phyloP scores from a whole-genome alignment of 2,113 vertebrate species.

The Loxodonta africana region DNA sequence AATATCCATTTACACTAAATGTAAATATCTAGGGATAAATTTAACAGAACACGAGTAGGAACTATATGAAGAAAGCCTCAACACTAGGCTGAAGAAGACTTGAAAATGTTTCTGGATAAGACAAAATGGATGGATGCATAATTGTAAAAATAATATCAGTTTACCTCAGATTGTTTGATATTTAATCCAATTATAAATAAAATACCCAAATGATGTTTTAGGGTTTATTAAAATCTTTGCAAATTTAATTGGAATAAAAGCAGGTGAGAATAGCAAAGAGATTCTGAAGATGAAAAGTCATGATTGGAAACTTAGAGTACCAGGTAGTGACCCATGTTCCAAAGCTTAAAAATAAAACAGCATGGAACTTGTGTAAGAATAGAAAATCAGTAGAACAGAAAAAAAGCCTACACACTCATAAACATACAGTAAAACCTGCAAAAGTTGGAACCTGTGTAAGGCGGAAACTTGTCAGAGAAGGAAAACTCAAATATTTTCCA shows the following conservation, averaged over 20 bases:
- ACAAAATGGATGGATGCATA: not conserved
- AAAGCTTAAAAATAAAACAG: slow-evolving; percentile 40
- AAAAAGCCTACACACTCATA: not conserved
- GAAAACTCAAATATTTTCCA: not conserved
- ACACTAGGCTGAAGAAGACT: not conserved
- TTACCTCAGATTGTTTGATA: slow-evolving; percentile 23
- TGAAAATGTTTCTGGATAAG: slow-evolving; percentile 8
- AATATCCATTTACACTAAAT: slow-evolving; percentile 11
- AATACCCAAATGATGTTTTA: not conserved
- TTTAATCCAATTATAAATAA: not conserved
- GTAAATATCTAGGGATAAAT: not conserved
- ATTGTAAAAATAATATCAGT: not conserved
- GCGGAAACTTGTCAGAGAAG: not conserved
- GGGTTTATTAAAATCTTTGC: not conserved
- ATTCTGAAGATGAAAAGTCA: not conserved
- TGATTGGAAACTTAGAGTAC: not conserved
- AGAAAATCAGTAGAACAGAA: not conserved
- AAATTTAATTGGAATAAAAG: slow-evolving; percentile 24
- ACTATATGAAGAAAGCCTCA: not conserved
- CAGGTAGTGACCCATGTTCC: not conserved
- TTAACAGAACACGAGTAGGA: not conserved
- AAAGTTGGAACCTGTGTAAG: not conserved
- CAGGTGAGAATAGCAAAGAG: not conserved
- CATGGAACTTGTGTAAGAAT: not conserved
- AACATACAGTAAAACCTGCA: not conserved